These are phyloP conservation scores for Pomacea maculata DNA, from an alignment of 1,140 invertebrate species.

Conservation along the genomic window DNA sequence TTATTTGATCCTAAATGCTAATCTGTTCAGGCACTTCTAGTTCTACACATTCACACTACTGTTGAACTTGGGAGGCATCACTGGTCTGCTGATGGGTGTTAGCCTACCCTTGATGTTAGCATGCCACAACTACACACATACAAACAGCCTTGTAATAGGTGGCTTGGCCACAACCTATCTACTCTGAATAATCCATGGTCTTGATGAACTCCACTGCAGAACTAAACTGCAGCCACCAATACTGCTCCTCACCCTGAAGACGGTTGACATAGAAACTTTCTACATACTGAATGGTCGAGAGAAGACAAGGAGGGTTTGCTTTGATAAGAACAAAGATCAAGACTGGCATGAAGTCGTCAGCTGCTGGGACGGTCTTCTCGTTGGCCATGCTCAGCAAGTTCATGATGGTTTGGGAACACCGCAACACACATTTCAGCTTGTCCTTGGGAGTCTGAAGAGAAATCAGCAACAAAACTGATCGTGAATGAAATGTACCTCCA, in stretches of 20 bases:
- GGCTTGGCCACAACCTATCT: neutral
- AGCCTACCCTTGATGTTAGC: neutral
- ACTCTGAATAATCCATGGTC: constrained; percentile 84
- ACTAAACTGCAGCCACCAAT: constrained; percentile 99
- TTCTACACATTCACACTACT: neutral
- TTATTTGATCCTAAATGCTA: neutral
- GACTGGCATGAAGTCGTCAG: constrained; percentile 96
- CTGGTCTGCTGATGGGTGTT: neutral
- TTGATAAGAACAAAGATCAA: constrained; percentile 96
- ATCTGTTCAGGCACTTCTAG: neutral
- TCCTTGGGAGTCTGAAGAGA: constrained; percentile 81
- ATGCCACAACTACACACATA: neutral
- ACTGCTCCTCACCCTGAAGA: constrained; percentile 90
- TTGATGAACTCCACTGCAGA: constrained; percentile 98
- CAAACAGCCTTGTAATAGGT: neutral
- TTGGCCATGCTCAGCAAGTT: constrained; percentile 86
- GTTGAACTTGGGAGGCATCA: neutral
- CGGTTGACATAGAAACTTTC: constrained; percentile 88
- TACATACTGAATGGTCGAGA: constrained; percentile 98
- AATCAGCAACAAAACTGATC: neutral
- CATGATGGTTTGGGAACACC: constrained; percentile 90
- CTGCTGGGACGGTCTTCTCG: constrained; percentile 83
- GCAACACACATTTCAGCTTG: constrained; percentile 87
- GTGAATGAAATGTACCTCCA: too few species aligned
- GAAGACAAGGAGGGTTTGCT: constrained; percentile 91